Evolutionary conservation across 2,113 vertebrate species (phyloP).

Genomic region (Lamprotornis superbus): DNA sequence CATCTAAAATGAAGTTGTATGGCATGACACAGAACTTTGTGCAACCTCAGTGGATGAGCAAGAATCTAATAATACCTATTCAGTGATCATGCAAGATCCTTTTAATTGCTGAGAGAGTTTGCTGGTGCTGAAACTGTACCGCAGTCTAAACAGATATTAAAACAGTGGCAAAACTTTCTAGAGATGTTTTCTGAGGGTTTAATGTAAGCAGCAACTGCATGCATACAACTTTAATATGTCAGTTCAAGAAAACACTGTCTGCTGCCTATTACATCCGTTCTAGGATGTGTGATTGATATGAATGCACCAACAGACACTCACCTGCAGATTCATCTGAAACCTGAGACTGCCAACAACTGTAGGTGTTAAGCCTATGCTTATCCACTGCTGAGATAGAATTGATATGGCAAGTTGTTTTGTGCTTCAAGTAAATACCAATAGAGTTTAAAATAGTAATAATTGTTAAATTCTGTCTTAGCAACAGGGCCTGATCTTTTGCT

Average conservation of each 20-base stretch:
- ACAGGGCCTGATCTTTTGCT: neutral
- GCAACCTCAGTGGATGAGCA: neutral
- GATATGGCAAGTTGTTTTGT: neutral
- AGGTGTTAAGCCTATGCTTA: neutral
- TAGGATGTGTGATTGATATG: neutral
- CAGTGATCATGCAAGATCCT: neutral
- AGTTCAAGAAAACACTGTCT: neutral
- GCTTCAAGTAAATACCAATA: neutral
- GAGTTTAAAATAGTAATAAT: neutral
- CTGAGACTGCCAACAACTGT: neutral
- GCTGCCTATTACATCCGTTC: neutral
- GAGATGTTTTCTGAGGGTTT: neutral
- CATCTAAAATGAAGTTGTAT: neutral
- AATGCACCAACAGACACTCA: neutral
- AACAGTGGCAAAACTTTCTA: neutral
- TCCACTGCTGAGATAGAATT: neutral
- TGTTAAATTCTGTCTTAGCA: neutral
- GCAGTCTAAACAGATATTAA: neutral
- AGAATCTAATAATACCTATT: neutral
- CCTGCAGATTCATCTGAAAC: neutral
- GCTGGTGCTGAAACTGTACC: neutral
- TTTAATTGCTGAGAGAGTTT: neutral
- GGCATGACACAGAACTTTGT: neutral
- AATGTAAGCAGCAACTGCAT: neutral
- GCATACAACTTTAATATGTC: fast-evolving